phyloP scores from a whole-genome alignment of 2,797 vertebrate genomes.

The Lemur catta region DNA sequence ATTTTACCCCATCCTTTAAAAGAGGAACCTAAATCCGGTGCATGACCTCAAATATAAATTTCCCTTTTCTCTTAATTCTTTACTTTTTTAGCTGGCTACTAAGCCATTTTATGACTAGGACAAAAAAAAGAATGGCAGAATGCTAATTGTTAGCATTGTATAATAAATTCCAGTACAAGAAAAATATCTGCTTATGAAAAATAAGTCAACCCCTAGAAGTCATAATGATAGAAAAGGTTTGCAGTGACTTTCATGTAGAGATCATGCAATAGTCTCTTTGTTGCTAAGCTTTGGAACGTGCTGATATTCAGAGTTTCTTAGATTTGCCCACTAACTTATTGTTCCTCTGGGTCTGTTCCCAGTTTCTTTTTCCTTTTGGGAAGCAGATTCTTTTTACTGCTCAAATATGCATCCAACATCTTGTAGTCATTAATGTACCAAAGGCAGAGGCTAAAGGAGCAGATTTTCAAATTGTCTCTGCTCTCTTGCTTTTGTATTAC shows the following conservation, averaged over 20 bases:
- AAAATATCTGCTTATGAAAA: conserved; percentile 62
- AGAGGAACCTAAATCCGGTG: neutral
- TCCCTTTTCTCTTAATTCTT: neutral
- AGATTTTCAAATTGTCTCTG: conserved; percentile 81
- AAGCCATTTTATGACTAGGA: neutral
- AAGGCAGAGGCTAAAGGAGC: conserved; percentile 77
- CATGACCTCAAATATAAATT: neutral
- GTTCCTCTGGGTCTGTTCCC: conserved; percentile 78
- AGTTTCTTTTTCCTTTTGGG: conserved; percentile 76
- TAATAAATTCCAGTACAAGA: neutral
- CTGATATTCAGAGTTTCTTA: conserved; percentile 75
- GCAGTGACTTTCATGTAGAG: conserved; percentile 48
- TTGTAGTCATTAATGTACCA: conserved; percentile 82
- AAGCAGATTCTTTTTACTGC: conserved; percentile 70
- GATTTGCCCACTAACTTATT: conserved; percentile 68
- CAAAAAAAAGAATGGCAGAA: neutral
- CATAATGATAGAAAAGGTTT: conserved; percentile 61
- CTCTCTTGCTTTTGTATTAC: conserved; percentile 82
- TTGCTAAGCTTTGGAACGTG: conserved; percentile 70
- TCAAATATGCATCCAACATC: conserved; percentile 81
- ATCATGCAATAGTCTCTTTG: conserved; percentile 45
- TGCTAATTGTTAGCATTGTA: neutral
- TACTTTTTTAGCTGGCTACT: neutral
- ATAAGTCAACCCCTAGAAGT: conserved; percentile 50
- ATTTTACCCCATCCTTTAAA: neutral